phyloP scores from a whole-genome alignment of 2,113 vertebrate species.

The Lophius piscatorius region DNA sequence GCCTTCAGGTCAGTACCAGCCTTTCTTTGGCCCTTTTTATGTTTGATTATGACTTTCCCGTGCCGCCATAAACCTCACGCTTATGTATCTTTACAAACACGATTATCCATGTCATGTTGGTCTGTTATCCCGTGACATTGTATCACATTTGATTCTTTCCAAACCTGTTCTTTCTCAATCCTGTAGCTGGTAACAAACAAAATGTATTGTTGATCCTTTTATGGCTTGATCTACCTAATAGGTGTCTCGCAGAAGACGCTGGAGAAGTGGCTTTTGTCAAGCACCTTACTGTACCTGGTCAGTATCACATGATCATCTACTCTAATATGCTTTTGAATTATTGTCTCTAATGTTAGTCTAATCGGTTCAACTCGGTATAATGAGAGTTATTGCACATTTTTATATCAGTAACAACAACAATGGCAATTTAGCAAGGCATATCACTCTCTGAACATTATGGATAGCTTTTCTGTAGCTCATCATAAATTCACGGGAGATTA shows the following conservation, averaged over 20 bases:
- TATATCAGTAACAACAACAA: too few relatives aligned
- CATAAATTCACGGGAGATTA: too few relatives aligned
- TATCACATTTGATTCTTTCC: background rate
- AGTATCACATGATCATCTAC: slow-evolving; percentile 18
- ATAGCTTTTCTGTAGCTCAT: too few relatives aligned
- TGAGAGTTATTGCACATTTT: too few relatives aligned
- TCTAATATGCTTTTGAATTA: background rate
- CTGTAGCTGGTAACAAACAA: background rate
- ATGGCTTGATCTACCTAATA: slow-evolving; percentile 51
- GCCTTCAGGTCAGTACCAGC: slow-evolving; percentile 83
- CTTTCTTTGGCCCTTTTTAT: background rate
- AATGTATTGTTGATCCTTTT: background rate
- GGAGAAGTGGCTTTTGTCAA: slow-evolving; percentile 91
- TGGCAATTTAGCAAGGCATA: too few relatives aligned
- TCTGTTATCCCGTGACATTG: background rate
- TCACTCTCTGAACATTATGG: too few relatives aligned
- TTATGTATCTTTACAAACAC: too few relatives aligned
- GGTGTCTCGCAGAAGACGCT: slow-evolving; percentile 82
- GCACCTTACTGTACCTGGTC: slow-evolving; percentile 85
- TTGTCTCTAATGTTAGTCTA: background rate
- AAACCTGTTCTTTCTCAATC: background rate
- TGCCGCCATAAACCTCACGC: too few relatives aligned
- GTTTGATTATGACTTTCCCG: background rate
- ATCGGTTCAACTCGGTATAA: background rate
- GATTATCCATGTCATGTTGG: background rate